Evolutionary conservation across 2,888 invertebrate species (phyloP).

Genomic region (Drosophila nr. perissopoda): DNA sequence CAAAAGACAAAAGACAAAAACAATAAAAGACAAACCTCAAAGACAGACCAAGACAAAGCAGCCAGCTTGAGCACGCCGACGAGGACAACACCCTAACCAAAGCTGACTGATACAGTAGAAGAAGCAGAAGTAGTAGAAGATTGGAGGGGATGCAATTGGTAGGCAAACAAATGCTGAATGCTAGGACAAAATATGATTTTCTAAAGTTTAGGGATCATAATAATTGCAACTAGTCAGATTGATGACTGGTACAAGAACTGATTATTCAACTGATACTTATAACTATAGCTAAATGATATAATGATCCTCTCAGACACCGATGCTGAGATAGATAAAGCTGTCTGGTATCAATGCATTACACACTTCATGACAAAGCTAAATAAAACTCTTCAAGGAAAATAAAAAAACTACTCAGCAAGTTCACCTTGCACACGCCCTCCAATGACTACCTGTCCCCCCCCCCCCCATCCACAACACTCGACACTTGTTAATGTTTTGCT

Average conservation of each 20-base stretch:
- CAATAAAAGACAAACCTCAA: background rate
- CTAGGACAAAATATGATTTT: background rate
- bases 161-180: background rate
- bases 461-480: too few relatives aligned
- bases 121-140: background rate
- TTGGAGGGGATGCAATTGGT: background rate
- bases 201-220: background rate
- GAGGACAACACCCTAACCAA: background rate
- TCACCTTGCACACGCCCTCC: constrained; percentile 62
- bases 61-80: background rate
- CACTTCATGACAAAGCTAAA: background rate
- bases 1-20: background rate
- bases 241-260: background rate
- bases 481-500: constrained; percentile 31
- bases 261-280: background rate
- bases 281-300: background rate
- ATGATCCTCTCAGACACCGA: background rate
- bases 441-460: background rate
- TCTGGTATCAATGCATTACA: background rate
- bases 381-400: background rate
- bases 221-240: background rate
- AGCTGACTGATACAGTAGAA: background rate
- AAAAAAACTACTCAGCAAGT: constrained; percentile 39
- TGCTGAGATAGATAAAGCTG: background rate
- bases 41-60: background rate